Percentiles rank a stretch among this genome's conserved stretches.
phyloP scores from a whole-genome alignment of 1,140 invertebrate genomes.

The Magallana angulata region DNA sequence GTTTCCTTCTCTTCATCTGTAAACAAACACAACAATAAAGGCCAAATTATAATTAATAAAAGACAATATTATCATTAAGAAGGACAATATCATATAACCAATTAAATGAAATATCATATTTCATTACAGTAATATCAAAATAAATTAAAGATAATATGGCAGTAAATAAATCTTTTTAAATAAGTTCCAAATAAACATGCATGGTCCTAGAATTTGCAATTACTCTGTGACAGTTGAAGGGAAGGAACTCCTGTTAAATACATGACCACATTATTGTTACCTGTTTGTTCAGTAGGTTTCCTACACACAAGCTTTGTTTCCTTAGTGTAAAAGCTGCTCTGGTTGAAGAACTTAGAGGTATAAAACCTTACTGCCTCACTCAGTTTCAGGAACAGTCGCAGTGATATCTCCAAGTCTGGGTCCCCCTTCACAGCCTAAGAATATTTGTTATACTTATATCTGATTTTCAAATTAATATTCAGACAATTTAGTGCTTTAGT shows the following conservation, averaged over 20 bases:
- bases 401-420: constrained; percentile 61
- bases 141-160: too few species aligned
- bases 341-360: constrained; percentile 81
- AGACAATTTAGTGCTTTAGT: too few species aligned
- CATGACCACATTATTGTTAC: too few species aligned
- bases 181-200: too few species aligned
- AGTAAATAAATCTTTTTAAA: too few species aligned
- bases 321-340: constrained; percentile 82
- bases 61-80: not conserved
- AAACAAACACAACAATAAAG: not conserved
- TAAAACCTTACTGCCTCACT: constrained; percentile 80
- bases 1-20: not conserved
- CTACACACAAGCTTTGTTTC: constrained; percentile 83
- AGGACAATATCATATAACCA: not conserved
- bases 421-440: constrained; percentile 53
- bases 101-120: not conserved
- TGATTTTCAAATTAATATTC: too few species aligned
- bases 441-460: too few species aligned
- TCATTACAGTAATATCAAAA: too few species aligned
- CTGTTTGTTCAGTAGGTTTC: not conserved
- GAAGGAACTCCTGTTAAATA: too few species aligned
- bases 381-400: constrained; percentile 80
- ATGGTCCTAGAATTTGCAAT: too few species aligned
- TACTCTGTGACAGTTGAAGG: too few species aligned
- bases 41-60: not conserved